These are phyloP conservation scores for Aeoliscus strigatus DNA, from an alignment of 2,797 vertebrate genomes.

Conservation along the genomic window DNA sequence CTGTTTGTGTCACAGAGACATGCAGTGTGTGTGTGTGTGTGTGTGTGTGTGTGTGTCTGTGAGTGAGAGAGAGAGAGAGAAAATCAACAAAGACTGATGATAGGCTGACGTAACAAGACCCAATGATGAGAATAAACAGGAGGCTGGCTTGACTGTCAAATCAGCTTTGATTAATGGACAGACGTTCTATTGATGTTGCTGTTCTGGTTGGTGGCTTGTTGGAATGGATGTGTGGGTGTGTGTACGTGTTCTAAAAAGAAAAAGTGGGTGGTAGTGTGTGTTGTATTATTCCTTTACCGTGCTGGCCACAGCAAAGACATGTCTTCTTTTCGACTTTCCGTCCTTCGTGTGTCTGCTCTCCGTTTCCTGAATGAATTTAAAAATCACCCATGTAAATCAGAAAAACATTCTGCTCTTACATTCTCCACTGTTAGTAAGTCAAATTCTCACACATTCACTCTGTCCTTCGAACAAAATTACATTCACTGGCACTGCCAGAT, in stretches of 20 bases:
- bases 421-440: no score
- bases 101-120: constrained; percentile 45
- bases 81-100: constrained; percentile 57
- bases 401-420: no score
- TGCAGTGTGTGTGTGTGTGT: constrained; percentile 16
- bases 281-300: constrained; percentile 1
- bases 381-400: no score
- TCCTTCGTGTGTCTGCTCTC: background rate
- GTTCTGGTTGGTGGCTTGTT: background rate
- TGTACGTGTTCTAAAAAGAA: background rate
- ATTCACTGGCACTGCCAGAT: no score
- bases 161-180: constrained; percentile 29
- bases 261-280: background rate
- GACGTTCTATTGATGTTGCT: constrained; percentile 19
- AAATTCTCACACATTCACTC: no score
- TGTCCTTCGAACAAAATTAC: no score
- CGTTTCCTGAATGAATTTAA: no score
- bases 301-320: background rate
- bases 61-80: constrained; percentile 8
- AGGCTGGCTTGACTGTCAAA: constrained; percentile 29
- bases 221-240: background rate
- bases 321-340: background rate
- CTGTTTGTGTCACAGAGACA: constrained; percentile 53
- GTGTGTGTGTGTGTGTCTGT: constrained; percentile 11
- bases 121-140: constrained; percentile 33